Evolutionary conservation across 1,140 invertebrate genomes (phyloP).

Genomic region (Phymorhynchus buccinoides): DNA sequence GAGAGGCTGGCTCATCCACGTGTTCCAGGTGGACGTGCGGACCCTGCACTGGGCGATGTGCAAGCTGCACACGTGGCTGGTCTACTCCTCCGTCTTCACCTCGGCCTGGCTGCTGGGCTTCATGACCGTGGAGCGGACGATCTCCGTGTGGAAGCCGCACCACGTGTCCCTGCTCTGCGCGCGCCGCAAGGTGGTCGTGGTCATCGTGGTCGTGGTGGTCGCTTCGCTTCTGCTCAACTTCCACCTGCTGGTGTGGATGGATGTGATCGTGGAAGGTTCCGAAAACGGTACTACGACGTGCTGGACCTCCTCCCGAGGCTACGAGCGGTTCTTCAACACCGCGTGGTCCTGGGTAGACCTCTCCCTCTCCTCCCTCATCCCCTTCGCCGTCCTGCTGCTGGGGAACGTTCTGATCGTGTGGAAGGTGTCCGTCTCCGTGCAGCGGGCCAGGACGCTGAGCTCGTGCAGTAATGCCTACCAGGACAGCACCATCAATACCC

Average conservation of each 20-base stretch:
- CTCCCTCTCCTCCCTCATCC: constrained; percentile 36
- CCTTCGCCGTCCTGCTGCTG: constrained; percentile 35
- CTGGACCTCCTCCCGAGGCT: neutral
- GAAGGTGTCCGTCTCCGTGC: constrained; percentile 34
- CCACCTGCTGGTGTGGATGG: constrained; percentile 20
- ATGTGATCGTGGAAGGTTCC: neutral
- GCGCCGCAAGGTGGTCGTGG: constrained; percentile 1
- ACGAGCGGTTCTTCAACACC: constrained; percentile 15
- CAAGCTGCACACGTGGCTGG: constrained; percentile 50
- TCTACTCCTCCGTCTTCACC: constrained; percentile 45
- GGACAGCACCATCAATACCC: neutral
- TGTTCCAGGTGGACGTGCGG: constrained; percentile 52
- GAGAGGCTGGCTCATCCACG: constrained; percentile 50
- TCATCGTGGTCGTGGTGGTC: neutral
- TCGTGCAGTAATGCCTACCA: neutral
- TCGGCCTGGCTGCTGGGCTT: constrained; percentile 57
- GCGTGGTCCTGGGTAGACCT: constrained; percentile 41
- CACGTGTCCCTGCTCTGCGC: constrained; percentile 49
- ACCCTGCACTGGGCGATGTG: constrained; percentile 43
- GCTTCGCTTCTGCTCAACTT: neutral
- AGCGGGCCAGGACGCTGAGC: neutral
- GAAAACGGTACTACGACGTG: neutral
- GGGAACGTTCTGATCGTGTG: constrained; percentile 42
- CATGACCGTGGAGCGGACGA: constrained; percentile 56
- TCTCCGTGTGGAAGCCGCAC: constrained; percentile 55